Base-by-base conservation (phyloP, 2,888 invertebrate genomes). In the Elgonia sp. region DNA sequence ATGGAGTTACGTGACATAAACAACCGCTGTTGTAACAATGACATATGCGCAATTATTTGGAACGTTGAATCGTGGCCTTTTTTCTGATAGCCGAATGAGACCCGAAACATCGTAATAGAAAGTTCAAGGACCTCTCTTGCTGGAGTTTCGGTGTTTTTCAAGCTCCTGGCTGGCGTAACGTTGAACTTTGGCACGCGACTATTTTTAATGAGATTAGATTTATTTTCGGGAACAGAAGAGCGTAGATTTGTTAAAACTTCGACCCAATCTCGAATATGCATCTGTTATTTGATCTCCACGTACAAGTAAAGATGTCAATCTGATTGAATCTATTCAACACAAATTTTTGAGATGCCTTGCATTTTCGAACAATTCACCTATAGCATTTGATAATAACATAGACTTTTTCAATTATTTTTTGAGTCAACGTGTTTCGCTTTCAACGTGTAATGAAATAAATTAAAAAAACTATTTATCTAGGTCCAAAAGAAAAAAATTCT, bases 61-160 rank as follows among this genome's bases (percentile, higher is more conserved):
- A 63, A 14, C 53, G 29, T 53, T 75, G 12, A 14, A 50, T 42
- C 46, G 60, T 20, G 20, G 39, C 39, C 53, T 69, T 55, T 55
- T 8, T 55, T n/a, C 53, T 53, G 37, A 55, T 65, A 20, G 40
- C 20, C 1, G 18, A 12, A 6, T 39, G 14, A n/a, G 39, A 20
- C 21, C 40, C n/a, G n/a, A 57, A 2, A 21, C 60, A 73, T 55
- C n/a, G 16, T 21, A 29, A 37, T 75, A 18, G 46, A 60, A 76
- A 76, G 63, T 77, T 77, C 65, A 76, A 63, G 53, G 63, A 76
- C 76, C 63, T 20, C 20, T 9, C n/a, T n/a, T n/a, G n/a, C n/a
- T n/a, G 20, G 53, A 53, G 53, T 53, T 53, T 53, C 53, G 53
- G 53, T 53, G n/a, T 14, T 53, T n/a, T n/a, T n/a, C n/a, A 12